Percentiles rank a stretch among this genome's conserved stretches.
Evolutionary conservation across 2,888 invertebrate genomes (phyloP).

Genomic region (Synanthedon vespiformis): DNA sequence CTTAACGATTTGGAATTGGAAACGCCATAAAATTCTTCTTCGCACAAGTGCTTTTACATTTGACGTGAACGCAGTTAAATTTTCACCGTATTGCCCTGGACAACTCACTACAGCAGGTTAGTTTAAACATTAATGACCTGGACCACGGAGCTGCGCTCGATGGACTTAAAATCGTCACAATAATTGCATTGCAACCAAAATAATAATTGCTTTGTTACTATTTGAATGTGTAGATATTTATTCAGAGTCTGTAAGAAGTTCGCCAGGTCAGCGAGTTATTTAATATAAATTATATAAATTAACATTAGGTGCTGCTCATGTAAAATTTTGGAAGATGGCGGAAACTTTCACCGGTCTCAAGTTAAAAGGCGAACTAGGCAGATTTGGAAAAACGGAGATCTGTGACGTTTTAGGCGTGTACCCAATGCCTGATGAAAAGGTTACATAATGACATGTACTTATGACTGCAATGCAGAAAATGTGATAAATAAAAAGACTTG

Average conservation of each 20-base stretch:
- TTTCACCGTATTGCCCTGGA: constrained; percentile 84
- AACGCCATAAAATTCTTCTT: constrained; percentile 78
- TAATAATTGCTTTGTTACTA: not conserved
- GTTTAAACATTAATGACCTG: constrained; percentile 2
- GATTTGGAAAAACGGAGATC: constrained; percentile 93
- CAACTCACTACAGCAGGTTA: constrained; percentile 83
- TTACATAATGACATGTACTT: constrained; percentile 19
- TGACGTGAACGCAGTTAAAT: constrained; percentile 82
- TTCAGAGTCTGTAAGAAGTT: no score
- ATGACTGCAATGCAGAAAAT: not conserved
- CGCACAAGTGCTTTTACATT: constrained; percentile 86
- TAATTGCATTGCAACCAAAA: not conserved
- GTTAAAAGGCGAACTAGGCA: constrained; percentile 86
- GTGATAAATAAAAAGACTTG: no score
- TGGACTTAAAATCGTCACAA: no score
- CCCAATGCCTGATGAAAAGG: constrained; percentile 91
- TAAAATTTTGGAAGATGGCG: constrained; percentile 95
- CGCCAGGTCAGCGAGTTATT: no score
- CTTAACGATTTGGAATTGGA: constrained; percentile 92
- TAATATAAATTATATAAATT: no score
- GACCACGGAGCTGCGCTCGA: no score
- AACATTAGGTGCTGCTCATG: constrained; percentile 75
- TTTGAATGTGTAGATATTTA: no score
- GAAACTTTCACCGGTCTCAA: constrained; percentile 92
- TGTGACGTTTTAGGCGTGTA: constrained; percentile 88